These are phyloP conservation scores for Perdita meconis DNA, from an alignment of 2,888 invertebrate genomes.

Conservation along the genomic window DNA sequence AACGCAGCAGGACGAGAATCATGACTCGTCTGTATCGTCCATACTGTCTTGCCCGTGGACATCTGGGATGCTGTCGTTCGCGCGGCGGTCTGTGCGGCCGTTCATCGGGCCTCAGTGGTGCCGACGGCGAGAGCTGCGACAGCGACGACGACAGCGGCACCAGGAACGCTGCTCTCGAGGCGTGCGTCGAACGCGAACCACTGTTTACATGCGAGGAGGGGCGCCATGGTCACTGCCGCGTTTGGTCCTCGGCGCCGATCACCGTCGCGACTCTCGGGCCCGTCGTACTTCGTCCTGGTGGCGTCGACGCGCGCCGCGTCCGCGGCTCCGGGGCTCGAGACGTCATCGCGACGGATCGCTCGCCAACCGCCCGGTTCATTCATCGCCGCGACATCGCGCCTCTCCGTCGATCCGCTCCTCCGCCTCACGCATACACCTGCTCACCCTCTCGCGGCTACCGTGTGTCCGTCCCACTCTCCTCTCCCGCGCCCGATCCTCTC, in stretches of 20 bases:
- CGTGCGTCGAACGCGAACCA: constrained; percentile 61
- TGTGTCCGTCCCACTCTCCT: constrained; percentile 31
- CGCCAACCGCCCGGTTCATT: constrained; percentile 51
- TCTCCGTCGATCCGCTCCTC: constrained; percentile 29
- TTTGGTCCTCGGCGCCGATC: constrained; percentile 36
- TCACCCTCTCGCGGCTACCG: constrained; percentile 26
- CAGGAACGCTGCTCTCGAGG: constrained; percentile 41
- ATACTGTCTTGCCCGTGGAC: constrained; percentile 50
- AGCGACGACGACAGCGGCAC: constrained; percentile 22
- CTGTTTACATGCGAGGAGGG: constrained; percentile 71
- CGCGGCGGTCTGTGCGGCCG: constrained; percentile 9
- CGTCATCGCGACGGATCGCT: constrained; percentile 65
- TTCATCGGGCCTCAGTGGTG: constrained; percentile 18
- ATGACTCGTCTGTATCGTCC: constrained; percentile 57
- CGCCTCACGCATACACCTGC: constrained; percentile 44
- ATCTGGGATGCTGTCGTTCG: constrained; percentile 33
- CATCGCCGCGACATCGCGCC: constrained; percentile 57
- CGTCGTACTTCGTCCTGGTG: constrained; percentile 43
- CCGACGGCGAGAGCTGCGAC: constrained; percentile 20
- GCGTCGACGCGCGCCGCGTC: constrained; percentile 33
- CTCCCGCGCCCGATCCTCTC: constrained; percentile 18
- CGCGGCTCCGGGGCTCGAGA: constrained; percentile 15
- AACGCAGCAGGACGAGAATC: constrained; percentile 56
- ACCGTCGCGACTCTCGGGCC: constrained; percentile 33
- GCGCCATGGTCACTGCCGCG: constrained; percentile 73